These are phyloP conservation scores for Mycetomoellerius zeteki DNA, from an alignment of 1,140 invertebrate genomes.

Conservation along the genomic window DNA sequence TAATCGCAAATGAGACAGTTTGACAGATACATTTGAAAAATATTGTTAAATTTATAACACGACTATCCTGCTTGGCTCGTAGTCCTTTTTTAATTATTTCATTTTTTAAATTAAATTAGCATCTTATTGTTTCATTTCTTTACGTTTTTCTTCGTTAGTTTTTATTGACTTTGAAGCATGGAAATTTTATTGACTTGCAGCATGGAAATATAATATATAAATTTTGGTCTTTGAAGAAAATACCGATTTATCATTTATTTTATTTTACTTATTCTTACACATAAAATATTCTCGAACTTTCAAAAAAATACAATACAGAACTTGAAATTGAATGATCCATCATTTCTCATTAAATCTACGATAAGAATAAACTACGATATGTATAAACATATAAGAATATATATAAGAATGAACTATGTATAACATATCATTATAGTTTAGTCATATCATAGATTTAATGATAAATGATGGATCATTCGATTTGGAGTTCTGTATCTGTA, in stretches of 20 bases:
- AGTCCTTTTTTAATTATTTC: too few species aligned
- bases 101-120: background rate
- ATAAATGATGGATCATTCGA: background rate
- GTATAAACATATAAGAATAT: background rate
- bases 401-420: too few species aligned
- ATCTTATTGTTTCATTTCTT: background rate
- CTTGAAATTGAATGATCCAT: background rate
- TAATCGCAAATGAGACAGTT: too few species aligned
- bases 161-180: background rate
- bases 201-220: background rate
- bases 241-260: background rate
- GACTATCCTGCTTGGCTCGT: too few species aligned
- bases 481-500: background rate
- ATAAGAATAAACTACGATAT: background rate
- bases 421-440: background rate
- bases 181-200: background rate
- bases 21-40: too few species aligned
- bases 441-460: background rate
- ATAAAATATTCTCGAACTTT: background rate
- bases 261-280: background rate
- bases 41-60: too few species aligned
- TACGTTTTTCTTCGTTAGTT: background rate
- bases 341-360: slow-evolving; percentile 6
- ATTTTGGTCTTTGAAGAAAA: background rate
- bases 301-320: background rate